phyloP scores from a whole-genome alignment of 2,888 invertebrate genomes.

The Drosophila cognata region DNA sequence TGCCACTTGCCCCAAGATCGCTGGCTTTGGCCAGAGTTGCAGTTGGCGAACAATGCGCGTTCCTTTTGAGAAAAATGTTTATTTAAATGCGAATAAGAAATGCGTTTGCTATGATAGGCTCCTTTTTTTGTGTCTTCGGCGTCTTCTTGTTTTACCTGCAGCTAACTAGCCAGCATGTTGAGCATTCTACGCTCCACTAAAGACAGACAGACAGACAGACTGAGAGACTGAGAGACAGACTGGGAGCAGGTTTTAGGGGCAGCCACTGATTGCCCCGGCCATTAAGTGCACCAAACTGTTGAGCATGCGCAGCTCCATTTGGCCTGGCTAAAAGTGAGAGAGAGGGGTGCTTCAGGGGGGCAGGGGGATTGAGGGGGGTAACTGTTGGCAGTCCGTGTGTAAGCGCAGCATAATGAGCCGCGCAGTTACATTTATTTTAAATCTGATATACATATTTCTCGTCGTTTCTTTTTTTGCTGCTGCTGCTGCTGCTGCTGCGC shows the following conservation, averaged over 20 bases:
- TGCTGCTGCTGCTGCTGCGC: not conserved
- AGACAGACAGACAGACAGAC: not conserved
- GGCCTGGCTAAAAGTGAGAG: conserved; percentile 13
- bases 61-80: conserved; percentile 67
- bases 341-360: not conserved
- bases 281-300: conserved; percentile 76
- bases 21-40: conserved; percentile 8
- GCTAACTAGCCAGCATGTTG: conserved; percentile 71
- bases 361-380: not conserved
- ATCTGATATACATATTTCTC: conserved; percentile 82
- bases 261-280: conserved; percentile 75
- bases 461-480: conserved; percentile 34
- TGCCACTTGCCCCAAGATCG: conserved; percentile 48
- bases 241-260: conserved; percentile 19
- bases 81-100: conserved; percentile 74
- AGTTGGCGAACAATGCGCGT: conserved; percentile 60
- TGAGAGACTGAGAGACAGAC: conserved; percentile 2
- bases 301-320: conserved; percentile 72
- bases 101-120: conserved; percentile 57
- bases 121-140: conserved; percentile 5
- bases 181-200: conserved; percentile 37
- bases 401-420: conserved; percentile 80
- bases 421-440: conserved; percentile 83
- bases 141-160: conserved; percentile 45
- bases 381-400: conserved; percentile 54